phyloP scores from a whole-genome alignment of 1,140 invertebrate genomes.

The Eumaeus atala region DNA sequence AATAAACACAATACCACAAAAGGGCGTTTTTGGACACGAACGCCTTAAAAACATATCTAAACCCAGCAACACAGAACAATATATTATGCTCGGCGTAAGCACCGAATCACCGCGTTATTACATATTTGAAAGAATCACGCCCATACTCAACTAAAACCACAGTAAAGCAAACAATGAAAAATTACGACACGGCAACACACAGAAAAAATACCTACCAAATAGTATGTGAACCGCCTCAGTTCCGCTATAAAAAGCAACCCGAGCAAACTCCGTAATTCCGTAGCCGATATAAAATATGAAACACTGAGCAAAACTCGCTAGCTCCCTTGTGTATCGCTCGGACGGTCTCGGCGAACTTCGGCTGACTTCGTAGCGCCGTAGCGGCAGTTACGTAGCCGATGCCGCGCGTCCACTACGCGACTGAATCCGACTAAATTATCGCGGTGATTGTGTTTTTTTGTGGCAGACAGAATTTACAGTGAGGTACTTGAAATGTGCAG shows the following conservation, averaged over 20 bases:
- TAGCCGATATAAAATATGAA: slow-evolving; percentile 71
- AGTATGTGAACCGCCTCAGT: slow-evolving; percentile 49
- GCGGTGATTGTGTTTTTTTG: slow-evolving; percentile 24
- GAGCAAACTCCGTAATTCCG: slow-evolving; percentile 68
- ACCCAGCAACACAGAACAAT: slow-evolving; percentile 21
- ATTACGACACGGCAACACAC: slow-evolving; percentile 42
- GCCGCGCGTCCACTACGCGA: slow-evolving; percentile 32
- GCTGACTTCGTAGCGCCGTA: slow-evolving; percentile 49
- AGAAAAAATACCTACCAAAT: slow-evolving; percentile 57
- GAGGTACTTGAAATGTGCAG: slow-evolving; percentile 49
- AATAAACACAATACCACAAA: not conserved
- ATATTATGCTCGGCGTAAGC: slow-evolving; percentile 23
- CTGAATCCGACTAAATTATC: no score
- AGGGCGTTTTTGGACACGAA: no score
- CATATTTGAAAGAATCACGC: slow-evolving; percentile 33
- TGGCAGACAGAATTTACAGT: slow-evolving; percentile 37
- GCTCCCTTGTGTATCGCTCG: slow-evolving; percentile 41
- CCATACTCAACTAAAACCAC: slow-evolving; percentile 50
- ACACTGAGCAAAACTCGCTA: slow-evolving; percentile 55
- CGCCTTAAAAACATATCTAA: not conserved
- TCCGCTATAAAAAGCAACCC: slow-evolving; percentile 64
- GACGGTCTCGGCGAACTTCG: slow-evolving; percentile 35
- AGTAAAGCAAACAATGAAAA: slow-evolving; percentile 58
- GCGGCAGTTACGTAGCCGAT: slow-evolving; percentile 57
- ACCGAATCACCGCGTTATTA: slow-evolving; percentile 32